Evolutionary conservation across 2,888 invertebrate genomes (phyloP), one percentile per base, ranked within the genome.

Genomic region (Pachymerium ferrugineum): DNA sequence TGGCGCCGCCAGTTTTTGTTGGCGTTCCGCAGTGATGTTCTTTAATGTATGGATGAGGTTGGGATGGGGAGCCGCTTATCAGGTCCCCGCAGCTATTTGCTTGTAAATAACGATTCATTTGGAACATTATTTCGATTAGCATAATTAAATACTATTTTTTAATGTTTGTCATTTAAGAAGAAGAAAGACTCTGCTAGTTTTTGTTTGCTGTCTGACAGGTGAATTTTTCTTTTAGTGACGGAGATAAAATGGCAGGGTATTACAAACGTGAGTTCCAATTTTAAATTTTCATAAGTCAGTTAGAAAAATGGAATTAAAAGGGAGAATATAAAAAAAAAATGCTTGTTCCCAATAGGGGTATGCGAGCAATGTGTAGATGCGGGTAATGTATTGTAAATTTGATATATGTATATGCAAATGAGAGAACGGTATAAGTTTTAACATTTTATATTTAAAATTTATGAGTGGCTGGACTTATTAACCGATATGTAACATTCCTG

Each of bases 31-130:
- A 62, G 28, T 62, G 62, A 62, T 62, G 62, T 62, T 62, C 62
- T 62, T 5, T 62, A 62, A 62, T 62, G 62, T 62, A 62, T 62
- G 62, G 62, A 62, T 62, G 62, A 62, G 62, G 62, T 62, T 62
- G 62, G 62, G 62, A 62, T 62, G 62, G 62, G 62, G 62, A 62
- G 62, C 62, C 62, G 62, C 62, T 62, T 62, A 62, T 62, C 62
- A 62, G 62, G 62, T 62, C 62, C 62, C 62, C 62, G 62, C 62
- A 62, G 62, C 62, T 62, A 62, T 62, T 62, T 62, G 62, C 62
- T 62, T 62, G 62, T 62, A 62, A 62, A 62, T 62, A 62, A 62
- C 62, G 62, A 62, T 62, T 62, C 62, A 62, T 62, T 62, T 62
- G 62, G 62, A 62, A 28, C 62, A 62, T 62, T 62, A 62, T 62